Evolutionary conservation across 2,113 vertebrate genomes (phyloP), one percentile per base, ranked within the genome.

Genomic region (Ursus arctos): DNA sequence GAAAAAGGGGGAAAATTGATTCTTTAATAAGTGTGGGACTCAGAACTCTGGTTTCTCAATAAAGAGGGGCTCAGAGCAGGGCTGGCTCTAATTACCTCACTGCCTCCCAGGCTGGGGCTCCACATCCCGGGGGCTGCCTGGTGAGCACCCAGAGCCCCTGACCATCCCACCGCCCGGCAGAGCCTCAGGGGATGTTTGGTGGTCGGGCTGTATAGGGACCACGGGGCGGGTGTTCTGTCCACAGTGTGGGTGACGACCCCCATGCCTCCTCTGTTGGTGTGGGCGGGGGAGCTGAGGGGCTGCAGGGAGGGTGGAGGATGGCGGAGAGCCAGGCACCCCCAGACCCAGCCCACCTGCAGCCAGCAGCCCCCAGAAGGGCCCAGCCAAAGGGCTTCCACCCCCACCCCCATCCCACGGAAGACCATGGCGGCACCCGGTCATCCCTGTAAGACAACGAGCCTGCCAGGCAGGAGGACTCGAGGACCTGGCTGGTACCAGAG

Each of bases 11-110:
- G 98, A 98, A 98, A 98, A 98, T 98, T 97, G 97, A 98, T 98
- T 98, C 98, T 98, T 98, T 98, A 99, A 98, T 98, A 98, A 98
- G 98, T 76, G 92, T 84, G 89, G 93, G 97, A 98, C 98, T 99
- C 98, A 98, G 98, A 98, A 95, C 96, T 98, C 98, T 76, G 76
- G 94, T 98, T 98, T 97, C 97, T 96, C 98, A 98, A 98, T 97
- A 98, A 98, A 98, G 94, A 95, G 97, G 94, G 95, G 74, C 97
- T 97, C 96, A 94, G 95, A 98, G 98, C 84, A 96, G 95, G 95
- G 97, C 97, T 94, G 26, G 82, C 91, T 98, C 97, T 98, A 98
- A 98, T 98, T 97, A 98, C 98, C 97, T 97, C 90, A 94, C 88
- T 93, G 96, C 95, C 85, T 71, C 22, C 94, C 65, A 98, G 97